A percentile compares a stretch with the other conserved stretches of the same genome.
These are phyloP conservation scores for Drosophila nasuta DNA, from an alignment of 1,140 invertebrate genomes.

Conservation along the genomic window DNA sequence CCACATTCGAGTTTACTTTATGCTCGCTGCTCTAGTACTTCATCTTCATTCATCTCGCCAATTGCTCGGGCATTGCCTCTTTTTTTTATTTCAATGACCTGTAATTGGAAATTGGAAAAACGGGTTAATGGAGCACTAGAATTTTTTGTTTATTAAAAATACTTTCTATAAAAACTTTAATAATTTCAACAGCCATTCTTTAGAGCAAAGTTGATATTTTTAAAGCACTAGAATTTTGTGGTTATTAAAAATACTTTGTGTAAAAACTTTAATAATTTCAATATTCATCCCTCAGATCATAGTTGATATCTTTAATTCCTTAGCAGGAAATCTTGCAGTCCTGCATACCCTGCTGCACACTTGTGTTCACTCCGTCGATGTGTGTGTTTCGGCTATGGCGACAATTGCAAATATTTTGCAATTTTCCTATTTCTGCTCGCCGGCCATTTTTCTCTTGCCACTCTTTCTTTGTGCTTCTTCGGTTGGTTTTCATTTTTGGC, in stretches of 20 bases:
- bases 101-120: not conserved
- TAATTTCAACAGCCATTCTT: no score
- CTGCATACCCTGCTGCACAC: no score
- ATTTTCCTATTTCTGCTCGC: conserved; percentile 60
- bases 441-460: conserved; percentile 40
- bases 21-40: conserved; percentile 51
- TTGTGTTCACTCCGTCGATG: not conserved
- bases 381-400: conserved; percentile 45
- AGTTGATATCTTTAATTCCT: no score
- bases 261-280: no score
- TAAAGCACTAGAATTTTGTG: no score
- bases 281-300: no score
- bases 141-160: no score
- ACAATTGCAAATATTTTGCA: conserved; percentile 81
- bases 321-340: conserved; percentile 1
- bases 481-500: conserved; percentile 22
- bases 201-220: no score
- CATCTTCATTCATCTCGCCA: conserved; percentile 79
- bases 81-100: conserved; percentile 14
- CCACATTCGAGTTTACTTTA: conserved; percentile 34
- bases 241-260: no score
- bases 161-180: no score
- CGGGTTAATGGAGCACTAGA: not conserved
- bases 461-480: conserved; percentile 33
- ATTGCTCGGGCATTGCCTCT: conserved; percentile 46